Conservation (phyloP, 2,113 vertebrate genomes). For the Regulus satrapa region DNA sequence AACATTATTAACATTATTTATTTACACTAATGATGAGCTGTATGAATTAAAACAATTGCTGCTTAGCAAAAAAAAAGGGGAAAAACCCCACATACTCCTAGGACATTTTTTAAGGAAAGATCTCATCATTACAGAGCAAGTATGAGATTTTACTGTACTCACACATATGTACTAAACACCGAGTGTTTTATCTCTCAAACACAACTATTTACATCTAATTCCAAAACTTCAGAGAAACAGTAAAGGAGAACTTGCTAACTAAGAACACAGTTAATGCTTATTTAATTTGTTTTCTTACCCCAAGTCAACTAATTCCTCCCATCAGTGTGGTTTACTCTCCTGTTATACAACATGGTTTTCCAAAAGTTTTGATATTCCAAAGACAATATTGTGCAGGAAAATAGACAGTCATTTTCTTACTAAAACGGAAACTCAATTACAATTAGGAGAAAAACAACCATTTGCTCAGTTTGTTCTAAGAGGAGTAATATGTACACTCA, state of each 20-base stretch:
- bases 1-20: neutral
- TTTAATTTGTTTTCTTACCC: neutral
- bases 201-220: neutral
- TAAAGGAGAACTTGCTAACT: neutral
- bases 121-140: neutral
- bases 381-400: neutral
- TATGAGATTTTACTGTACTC: neutral
- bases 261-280: neutral
- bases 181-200: neutral
- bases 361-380: neutral
- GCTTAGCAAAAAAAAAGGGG: neutral
- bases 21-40: neutral
- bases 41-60: neutral
- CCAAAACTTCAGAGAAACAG: neutral
- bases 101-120: neutral
- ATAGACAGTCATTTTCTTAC: neutral
- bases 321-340: neutral
- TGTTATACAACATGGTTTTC: neutral
- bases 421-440: neutral
- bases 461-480: constrained; percentile 66
- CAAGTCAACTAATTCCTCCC: neutral
- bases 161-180: neutral
- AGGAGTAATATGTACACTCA: constrained; percentile 59
- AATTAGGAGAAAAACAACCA: neutral
- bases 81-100: neutral